These are phyloP conservation scores for Lineus longissimus DNA, from an alignment of 1,140 invertebrate genomes.

Conservation along the genomic window DNA sequence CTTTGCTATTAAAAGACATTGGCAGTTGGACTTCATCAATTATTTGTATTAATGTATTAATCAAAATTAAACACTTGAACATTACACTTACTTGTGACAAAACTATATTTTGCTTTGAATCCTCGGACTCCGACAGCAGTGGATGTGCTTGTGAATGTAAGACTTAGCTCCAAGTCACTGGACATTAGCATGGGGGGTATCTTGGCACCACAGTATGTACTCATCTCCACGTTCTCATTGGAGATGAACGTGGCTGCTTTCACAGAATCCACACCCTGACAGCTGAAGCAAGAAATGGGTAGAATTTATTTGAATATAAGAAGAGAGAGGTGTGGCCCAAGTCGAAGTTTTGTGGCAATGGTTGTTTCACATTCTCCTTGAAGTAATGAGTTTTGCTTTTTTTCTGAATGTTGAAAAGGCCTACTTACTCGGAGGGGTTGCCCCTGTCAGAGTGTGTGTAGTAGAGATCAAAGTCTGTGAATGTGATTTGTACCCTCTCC, in stretches of 20 bases:
- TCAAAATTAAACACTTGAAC: too few relatives aligned
- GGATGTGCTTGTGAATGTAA: constrained; percentile 73
- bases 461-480: constrained; percentile 54
- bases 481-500: constrained; percentile 81
- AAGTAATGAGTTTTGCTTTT: neutral
- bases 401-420: too few relatives aligned
- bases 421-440: constrained; percentile 5
- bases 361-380: too few relatives aligned
- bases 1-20: too few relatives aligned
- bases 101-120: constrained; percentile 81
- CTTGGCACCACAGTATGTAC: constrained; percentile 75
- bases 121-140: constrained; percentile 71
- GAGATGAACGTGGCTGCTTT: constrained; percentile 74
- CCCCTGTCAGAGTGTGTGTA: constrained; percentile 12
- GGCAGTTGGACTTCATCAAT: too few relatives aligned
- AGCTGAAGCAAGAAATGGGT: constrained; percentile 62
- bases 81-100: constrained; percentile 76
- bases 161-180: constrained; percentile 72
- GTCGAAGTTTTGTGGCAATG: neutral
- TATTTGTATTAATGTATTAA: too few relatives aligned
- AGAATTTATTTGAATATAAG: too few relatives aligned
- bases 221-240: constrained; percentile 74
- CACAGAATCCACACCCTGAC: constrained; percentile 70
- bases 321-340: neutral
- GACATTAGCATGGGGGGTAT: constrained; percentile 83